phyloP scores from a whole-genome alignment of 2,797 vertebrate genomes.

The Luscinia megarhynchos region DNA sequence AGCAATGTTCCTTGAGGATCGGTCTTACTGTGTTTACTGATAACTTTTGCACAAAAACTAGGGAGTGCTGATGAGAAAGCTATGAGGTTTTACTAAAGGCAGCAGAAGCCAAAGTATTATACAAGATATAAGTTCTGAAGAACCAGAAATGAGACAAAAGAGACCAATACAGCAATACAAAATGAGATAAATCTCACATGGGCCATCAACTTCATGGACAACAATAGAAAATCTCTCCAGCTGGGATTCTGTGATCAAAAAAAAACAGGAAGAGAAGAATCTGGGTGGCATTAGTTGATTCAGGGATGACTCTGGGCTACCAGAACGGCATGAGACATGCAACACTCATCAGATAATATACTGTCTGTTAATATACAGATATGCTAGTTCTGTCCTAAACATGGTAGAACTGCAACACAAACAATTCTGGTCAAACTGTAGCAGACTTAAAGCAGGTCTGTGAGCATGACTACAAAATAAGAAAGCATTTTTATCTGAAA shows the following conservation, averaged over 20 bases:
- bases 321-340: neutral
- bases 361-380: neutral
- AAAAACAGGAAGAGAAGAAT: neutral
- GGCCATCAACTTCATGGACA: neutral
- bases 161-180: neutral
- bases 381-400: neutral
- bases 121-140: neutral
- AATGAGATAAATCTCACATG: neutral
- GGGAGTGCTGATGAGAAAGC: neutral
- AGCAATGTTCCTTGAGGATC: accelerated
- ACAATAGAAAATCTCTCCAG: neutral
- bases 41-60: neutral
- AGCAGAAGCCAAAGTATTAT: neutral
- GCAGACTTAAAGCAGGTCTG: neutral
- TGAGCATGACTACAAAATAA: neutral
- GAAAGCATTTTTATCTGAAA: neutral
- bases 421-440: neutral
- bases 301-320: neutral
- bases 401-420: neutral
- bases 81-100: neutral
- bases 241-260: neutral
- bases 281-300: neutral
- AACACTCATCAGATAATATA: neutral
- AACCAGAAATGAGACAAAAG: neutral
- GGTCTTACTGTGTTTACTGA: neutral